These are phyloP conservation scores for Tipula lateralis DNA, from an alignment of 2,888 invertebrate species.

Conservation along the genomic window DNA sequence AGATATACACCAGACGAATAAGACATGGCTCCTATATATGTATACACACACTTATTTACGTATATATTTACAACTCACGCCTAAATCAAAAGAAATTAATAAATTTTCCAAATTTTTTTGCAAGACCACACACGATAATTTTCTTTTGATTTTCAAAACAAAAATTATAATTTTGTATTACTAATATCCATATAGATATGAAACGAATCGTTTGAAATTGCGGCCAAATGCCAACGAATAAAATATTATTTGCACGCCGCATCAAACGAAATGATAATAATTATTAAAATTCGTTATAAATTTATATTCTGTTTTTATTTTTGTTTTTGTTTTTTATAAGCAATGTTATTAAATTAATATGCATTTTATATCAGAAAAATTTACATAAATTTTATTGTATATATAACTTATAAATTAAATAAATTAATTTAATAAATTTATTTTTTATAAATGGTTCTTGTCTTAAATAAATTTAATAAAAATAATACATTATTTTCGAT, in stretches of 20 bases:
- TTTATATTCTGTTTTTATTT: neutral
- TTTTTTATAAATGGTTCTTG: neutral
- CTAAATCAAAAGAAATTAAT: neutral
- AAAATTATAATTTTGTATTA: neutral
- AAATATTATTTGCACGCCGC: neutral
- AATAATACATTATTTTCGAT: neutral
- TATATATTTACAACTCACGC: too few species aligned
- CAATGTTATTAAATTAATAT: neutral
- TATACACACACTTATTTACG: too few species aligned
- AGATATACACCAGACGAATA: neutral
- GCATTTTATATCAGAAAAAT: slow-evolving; percentile 12
- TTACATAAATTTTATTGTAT: neutral
- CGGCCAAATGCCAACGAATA: slow-evolving; percentile 11
- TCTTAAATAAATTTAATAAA: neutral
- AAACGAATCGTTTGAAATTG: neutral
- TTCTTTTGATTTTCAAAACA: neutral
- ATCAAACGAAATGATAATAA: neutral
- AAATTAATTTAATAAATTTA: neutral
- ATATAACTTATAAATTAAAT: neutral
- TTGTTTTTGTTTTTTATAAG: neutral
- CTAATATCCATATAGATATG: neutral
- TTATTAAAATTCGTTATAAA: neutral
- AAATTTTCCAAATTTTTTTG: neutral
- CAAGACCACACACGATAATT: neutral
- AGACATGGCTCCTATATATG: neutral